phyloP scores from a whole-genome alignment of 1,140 invertebrate species.

The Colletes gigas region DNA sequence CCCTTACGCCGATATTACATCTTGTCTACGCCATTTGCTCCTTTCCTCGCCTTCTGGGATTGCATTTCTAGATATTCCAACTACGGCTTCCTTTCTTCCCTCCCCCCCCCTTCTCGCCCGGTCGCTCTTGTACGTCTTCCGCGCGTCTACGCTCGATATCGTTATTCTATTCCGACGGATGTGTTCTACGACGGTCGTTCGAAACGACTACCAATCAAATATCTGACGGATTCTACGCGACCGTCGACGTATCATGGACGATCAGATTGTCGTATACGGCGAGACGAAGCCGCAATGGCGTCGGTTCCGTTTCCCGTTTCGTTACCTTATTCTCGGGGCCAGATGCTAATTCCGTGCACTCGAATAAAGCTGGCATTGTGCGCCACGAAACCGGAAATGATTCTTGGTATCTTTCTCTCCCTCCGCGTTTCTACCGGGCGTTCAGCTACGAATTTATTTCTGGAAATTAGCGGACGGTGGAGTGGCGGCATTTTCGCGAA shows the following conservation, averaged over 20 bases:
- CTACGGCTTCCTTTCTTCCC: neutral
- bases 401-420: slow-evolving; percentile 20
- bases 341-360: slow-evolving; percentile 32
- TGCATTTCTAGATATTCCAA: neutral
- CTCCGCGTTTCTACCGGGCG: neutral
- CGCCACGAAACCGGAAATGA: slow-evolving; percentile 18
- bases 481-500: neutral
- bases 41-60: neutral
- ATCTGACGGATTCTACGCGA: neutral
- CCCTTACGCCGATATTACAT: no score
- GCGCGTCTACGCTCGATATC: no score
- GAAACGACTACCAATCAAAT: neutral
- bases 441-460: slow-evolving; percentile 23
- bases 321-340: neutral
- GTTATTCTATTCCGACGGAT: no score
- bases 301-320: slow-evolving; percentile 5
- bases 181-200: no score
- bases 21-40: neutral
- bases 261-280: neutral
- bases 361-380: slow-evolving; percentile 13
- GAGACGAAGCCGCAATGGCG: neutral
- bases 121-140: neutral
- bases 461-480: slow-evolving; percentile 10
- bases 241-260: neutral
- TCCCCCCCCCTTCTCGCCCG: no score